Evolutionary conservation across 2,113 vertebrate genomes (phyloP).

Genomic region (Zeus faber): DNA sequence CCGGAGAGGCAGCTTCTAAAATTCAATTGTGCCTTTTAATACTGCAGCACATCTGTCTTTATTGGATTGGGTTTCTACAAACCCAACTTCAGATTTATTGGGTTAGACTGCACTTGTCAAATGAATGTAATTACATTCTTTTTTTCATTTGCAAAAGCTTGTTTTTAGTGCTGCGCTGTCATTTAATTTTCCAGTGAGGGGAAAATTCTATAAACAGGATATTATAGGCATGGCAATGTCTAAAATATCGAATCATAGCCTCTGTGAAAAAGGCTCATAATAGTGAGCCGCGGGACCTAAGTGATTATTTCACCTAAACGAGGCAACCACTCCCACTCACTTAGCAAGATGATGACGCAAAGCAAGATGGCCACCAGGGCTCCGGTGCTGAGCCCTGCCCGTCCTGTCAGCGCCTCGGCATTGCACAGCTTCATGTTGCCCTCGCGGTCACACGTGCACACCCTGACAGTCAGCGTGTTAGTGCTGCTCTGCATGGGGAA

Average conservation of each 20-base stretch:
- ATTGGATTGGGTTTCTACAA: no score
- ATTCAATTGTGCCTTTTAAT: not conserved
- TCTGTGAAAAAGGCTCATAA: no score
- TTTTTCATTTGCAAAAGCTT: not conserved
- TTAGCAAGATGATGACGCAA: slow-evolving; percentile 90
- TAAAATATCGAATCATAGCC: no score
- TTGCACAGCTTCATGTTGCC: slow-evolving; percentile 94
- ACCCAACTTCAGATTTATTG: no score
- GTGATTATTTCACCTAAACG: no score
- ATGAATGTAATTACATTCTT: not conserved
- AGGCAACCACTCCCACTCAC: slow-evolving; percentile 82
- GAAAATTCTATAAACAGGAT: no score
- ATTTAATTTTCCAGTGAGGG: no score
- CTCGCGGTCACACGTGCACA: slow-evolving; percentile 91
- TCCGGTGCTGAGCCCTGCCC: slow-evolving; percentile 92
- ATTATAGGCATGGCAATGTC: no score
- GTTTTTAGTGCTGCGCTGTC: no score
- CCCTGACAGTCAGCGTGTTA: slow-evolving; percentile 86
- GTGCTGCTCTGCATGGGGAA: slow-evolving; percentile 91
- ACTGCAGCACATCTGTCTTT: no score
- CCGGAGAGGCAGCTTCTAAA: not conserved
- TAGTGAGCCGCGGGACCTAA: no score
- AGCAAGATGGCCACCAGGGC: slow-evolving; percentile 94
- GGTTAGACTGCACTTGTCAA: no score
- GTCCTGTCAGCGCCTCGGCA: slow-evolving; percentile 85